Evolutionary conservation across 2,888 invertebrate species (phyloP).

Genomic region (Tolmerus cingulatus): DNA sequence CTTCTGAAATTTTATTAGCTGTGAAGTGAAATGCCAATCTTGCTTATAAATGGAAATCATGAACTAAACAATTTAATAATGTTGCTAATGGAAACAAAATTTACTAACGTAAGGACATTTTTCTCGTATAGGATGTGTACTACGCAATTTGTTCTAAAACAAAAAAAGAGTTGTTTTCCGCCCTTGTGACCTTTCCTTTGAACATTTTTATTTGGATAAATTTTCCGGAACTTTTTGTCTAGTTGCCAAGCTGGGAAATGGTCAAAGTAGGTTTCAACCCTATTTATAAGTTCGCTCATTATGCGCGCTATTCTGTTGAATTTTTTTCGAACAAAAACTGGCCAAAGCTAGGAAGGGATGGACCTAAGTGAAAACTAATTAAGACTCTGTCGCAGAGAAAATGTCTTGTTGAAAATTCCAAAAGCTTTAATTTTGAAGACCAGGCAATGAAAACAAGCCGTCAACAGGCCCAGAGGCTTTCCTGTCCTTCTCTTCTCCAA

Average conservation of each 20-base stretch:
- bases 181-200: not conserved
- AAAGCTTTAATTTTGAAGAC: conserved; percentile 14
- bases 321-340: not conserved
- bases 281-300: conserved; percentile 26
- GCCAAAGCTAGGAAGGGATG: not conserved
- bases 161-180: not conserved
- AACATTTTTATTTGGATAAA: not conserved
- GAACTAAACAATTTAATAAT: not conserved
- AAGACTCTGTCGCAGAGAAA: not conserved
- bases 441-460: not conserved
- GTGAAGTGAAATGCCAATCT: not conserved
- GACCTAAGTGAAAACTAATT: conserved; percentile 21
- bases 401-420: not conserved
- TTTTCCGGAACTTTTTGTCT: not conserved
- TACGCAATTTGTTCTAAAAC: not conserved
- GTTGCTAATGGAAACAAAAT: not conserved
- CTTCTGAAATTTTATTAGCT: no score
- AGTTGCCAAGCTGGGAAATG: not conserved
- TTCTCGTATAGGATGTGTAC: not conserved
- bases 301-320: conserved; percentile 15
- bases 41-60: not conserved
- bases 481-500: not conserved
- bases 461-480: not conserved
- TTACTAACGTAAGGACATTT: not conserved
- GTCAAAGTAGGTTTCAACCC: conserved; percentile 4